Evolutionary conservation across 2,888 invertebrate genomes (phyloP).

Genomic region (Imbricaverruca yamaguchii): DNA sequence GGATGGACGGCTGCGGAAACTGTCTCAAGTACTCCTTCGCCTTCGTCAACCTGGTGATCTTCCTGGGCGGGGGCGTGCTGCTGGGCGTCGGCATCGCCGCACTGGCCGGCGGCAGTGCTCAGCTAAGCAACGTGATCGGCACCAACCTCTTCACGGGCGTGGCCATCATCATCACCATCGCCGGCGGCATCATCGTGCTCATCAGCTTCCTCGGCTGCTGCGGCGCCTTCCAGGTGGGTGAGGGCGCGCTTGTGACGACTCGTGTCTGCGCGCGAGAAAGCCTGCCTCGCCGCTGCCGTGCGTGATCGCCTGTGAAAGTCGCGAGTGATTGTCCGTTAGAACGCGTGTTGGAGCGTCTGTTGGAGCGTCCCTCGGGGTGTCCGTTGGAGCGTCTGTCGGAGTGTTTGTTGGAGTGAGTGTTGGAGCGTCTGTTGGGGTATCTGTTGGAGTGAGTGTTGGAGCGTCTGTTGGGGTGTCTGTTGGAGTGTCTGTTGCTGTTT

Average conservation of each 20-base stretch:
- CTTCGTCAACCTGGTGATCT: constrained; percentile 15
- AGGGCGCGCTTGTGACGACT: not conserved
- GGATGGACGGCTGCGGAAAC: not conserved
- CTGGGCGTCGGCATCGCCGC: constrained; percentile 5
- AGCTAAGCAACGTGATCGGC: not conserved
- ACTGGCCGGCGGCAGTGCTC: not conserved
- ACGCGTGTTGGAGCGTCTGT: no score
- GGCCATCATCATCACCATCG: not conserved
- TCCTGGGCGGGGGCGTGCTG: constrained; percentile 1
- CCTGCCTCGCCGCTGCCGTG: no score
- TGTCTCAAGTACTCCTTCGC: constrained; percentile 14
- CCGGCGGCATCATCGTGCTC: constrained; percentile 4
- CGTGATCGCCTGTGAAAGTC: no score
- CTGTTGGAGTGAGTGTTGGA: no score
- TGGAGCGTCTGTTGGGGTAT: no score
- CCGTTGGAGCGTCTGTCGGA: no score
- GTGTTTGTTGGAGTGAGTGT: no score
- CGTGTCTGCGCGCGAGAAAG: no score
- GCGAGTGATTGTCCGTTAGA: no score
- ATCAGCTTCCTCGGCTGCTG: constrained; percentile 23
- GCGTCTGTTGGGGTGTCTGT: no score
- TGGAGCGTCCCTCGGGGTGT: no score
- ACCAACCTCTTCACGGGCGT: constrained; percentile 8
- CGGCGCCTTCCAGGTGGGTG: constrained; percentile 5
- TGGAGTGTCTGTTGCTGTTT: no score